These are phyloP conservation scores for Diabrotica undecimpunctata DNA, from an alignment of 1,140 invertebrate genomes.

Conservation along the genomic window DNA sequence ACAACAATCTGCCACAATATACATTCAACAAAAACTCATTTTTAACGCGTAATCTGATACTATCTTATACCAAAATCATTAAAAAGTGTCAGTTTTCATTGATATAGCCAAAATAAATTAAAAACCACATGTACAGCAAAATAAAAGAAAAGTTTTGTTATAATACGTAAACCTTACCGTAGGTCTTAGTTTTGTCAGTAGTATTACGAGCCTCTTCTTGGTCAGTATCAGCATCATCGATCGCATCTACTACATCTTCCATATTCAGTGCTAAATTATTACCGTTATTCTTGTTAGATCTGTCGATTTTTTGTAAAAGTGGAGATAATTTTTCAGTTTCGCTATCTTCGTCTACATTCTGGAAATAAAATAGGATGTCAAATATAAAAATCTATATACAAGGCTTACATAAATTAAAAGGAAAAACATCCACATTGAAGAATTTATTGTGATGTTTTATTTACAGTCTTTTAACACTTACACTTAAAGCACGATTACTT, in stretches of 20 bases:
- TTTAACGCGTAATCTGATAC: no score
- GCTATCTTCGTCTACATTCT: constrained; percentile 66
- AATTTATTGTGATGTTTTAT: no score
- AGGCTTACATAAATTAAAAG: background rate
- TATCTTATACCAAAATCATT: no score
- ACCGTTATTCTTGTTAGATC: constrained; percentile 12
- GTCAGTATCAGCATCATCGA: constrained; percentile 55
- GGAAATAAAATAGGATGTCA: constrained; percentile 9
- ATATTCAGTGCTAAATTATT: constrained; percentile 46
- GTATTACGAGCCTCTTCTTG: constrained; percentile 32
- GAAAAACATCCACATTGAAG: no score
- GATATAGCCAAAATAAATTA: no score
- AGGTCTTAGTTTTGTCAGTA: constrained; percentile 25
- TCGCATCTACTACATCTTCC: constrained; percentile 52
- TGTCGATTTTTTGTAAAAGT: constrained; percentile 50
- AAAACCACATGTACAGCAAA: no score
- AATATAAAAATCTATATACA: background rate
- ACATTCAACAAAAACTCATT: no score
- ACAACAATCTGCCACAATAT: no score
- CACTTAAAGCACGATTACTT: background rate
- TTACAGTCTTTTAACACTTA: no score
- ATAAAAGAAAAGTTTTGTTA: no score
- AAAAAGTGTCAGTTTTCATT: no score
- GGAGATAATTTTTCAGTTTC: constrained; percentile 78
- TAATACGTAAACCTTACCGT: constrained; percentile 19